These are phyloP conservation scores for Natrix natrix DNA, from an alignment of 2,797 vertebrate genomes.

Conservation along the genomic window DNA sequence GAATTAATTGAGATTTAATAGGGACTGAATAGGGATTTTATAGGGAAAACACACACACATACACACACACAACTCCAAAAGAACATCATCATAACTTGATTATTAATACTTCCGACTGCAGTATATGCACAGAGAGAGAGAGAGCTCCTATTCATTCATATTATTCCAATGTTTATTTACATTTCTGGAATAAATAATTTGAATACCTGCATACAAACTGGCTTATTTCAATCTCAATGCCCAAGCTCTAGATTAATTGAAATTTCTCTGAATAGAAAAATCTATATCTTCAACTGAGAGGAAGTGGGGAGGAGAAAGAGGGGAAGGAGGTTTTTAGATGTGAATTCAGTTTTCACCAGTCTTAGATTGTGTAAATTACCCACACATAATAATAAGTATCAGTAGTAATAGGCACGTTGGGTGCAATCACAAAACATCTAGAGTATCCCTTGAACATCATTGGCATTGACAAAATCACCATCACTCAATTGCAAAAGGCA, in stretches of 20 bases:
- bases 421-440: not conserved
- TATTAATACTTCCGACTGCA: not conserved
- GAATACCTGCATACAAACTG: not conserved
- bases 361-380: not conserved
- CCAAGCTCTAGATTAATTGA: not conserved
- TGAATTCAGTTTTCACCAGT: not conserved
- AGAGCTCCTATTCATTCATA: not conserved
- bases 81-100: not conserved
- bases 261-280: not conserved
- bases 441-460: not conserved
- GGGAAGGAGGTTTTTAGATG: not conserved
- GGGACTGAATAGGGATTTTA: not conserved
- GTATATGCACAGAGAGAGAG: not conserved
- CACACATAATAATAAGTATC: not conserved
- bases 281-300: not conserved
- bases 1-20: slow-evolving; percentile 22
- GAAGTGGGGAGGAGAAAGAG: not conserved
- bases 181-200: not conserved
- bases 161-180: not conserved
- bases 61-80: not conserved
- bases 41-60: not conserved
- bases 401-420: not conserved
- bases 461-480: not conserved
- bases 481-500: not conserved
- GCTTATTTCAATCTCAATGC: not conserved